These are phyloP conservation scores for Formica selysi DNA, from an alignment of 1,140 invertebrate species.

Conservation along the genomic window DNA sequence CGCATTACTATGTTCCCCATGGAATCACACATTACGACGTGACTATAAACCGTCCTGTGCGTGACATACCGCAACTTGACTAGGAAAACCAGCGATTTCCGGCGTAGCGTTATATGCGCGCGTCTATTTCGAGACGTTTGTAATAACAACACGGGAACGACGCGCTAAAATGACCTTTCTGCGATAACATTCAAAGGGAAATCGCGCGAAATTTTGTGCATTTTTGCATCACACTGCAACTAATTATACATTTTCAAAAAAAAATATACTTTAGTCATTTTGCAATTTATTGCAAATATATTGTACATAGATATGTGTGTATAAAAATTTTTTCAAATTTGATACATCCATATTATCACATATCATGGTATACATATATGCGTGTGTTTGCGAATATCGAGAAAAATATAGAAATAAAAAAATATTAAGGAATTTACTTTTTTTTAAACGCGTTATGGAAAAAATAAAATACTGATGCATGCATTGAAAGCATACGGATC, in stretches of 20 bases:
- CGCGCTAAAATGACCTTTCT: conserved; percentile 39
- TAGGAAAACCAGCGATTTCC: conserved; percentile 48
- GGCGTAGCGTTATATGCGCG: conserved; percentile 19
- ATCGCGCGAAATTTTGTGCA: neutral
- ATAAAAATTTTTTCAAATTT: neutral
- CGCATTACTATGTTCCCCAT: conserved; percentile 37
- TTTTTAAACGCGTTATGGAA: neutral
- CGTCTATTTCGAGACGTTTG: conserved; percentile 38
- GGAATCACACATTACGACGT: conserved; percentile 46
- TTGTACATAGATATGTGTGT: neutral
- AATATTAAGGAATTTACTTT: neutral
- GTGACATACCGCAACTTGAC: conserved; percentile 58
- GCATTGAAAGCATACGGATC: conserved; percentile 1
- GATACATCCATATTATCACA: neutral
- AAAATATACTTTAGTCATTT: neutral
- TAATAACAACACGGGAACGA: conserved; percentile 39
- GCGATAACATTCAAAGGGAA: neutral
- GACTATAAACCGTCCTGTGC: conserved; percentile 51
- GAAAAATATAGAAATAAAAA: neutral
- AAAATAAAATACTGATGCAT: neutral
- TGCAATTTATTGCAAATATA: neutral
- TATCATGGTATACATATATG: neutral
- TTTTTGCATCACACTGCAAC: neutral
- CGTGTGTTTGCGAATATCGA: neutral
- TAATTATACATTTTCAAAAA: neutral